phyloP scores from a whole-genome alignment of 1,140 invertebrate species.

The Centruroides sculpturatus region DNA sequence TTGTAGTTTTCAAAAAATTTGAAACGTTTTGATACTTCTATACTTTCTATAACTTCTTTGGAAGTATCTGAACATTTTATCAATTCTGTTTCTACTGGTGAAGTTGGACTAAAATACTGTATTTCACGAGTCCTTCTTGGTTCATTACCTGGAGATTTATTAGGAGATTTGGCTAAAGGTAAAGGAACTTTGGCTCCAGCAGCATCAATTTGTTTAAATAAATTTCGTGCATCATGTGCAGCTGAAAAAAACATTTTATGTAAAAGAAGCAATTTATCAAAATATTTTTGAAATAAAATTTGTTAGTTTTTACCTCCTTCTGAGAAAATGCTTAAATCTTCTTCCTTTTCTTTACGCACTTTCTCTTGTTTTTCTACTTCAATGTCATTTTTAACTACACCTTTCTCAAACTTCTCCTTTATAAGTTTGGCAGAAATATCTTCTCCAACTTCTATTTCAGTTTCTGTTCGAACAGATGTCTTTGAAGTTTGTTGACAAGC shows the following conservation, averaged over 20 bases:
- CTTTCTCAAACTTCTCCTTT: constrained; percentile 69
- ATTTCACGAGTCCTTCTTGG: neutral
- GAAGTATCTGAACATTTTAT: constrained; percentile 46
- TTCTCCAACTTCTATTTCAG: neutral
- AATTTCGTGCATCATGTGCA: constrained; percentile 64
- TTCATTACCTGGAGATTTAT: constrained; percentile 28
- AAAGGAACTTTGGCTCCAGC: constrained; percentile 25
- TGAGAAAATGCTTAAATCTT: constrained; percentile 64
- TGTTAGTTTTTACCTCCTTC: constrained; percentile 41
- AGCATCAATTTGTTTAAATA: constrained; percentile 74
- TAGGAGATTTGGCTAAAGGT: constrained; percentile 20
- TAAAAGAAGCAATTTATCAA: neutral
- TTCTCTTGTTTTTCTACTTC: constrained; percentile 37
- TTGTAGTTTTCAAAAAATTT: constrained; percentile 82
- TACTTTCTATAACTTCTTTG: constrained; percentile 53
- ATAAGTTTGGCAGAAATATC: constrained; percentile 26
- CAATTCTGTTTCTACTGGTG: constrained; percentile 47
- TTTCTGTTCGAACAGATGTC: constrained; percentile 22
- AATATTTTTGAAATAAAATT: too few species aligned
- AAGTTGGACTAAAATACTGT: constrained; percentile 2
- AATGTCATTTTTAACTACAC: constrained; percentile 40
- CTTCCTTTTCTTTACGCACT: constrained; percentile 39
- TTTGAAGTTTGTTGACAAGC: constrained; percentile 55
- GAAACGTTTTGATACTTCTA: constrained; percentile 66
- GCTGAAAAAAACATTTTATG: constrained; percentile 42